phyloP scores from a whole-genome alignment of 2,888 invertebrate species.

The Ormyrus labotus region DNA sequence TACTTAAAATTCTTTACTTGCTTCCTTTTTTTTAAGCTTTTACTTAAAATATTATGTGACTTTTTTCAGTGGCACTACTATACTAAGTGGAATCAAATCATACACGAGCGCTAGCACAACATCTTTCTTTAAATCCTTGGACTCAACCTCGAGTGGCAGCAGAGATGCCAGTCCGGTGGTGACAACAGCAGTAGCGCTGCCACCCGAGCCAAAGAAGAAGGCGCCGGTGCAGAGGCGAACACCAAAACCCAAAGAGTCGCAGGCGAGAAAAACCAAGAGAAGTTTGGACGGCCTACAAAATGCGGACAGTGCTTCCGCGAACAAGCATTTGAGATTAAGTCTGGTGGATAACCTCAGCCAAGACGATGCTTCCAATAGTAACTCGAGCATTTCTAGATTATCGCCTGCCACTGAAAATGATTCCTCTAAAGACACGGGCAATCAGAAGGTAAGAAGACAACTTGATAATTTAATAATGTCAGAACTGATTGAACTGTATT shows the following conservation, averaged over 20 bases:
- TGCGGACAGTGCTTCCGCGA: slow-evolving; percentile 52
- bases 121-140: slow-evolving; percentile 72
- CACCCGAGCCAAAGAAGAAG: slow-evolving; percentile 46
- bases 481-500: not conserved
- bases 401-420: slow-evolving; percentile 35
- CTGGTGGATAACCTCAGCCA: slow-evolving; percentile 69
- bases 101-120: slow-evolving; percentile 21
- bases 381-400: slow-evolving; percentile 65
- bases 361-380: slow-evolving; percentile 71
- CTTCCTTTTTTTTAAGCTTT: too few species aligned
- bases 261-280: slow-evolving; percentile 55
- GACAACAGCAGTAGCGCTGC: not conserved
- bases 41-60: not conserved
- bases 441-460: slow-evolving; percentile 36
- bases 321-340: slow-evolving; percentile 65
- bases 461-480: slow-evolving; percentile 18
- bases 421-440: slow-evolving; percentile 61
- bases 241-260: slow-evolving; percentile 57
- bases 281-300: slow-evolving; percentile 51
- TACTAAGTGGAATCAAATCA: slow-evolving; percentile 37
- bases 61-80: slow-evolving; percentile 32
- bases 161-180: slow-evolving; percentile 75
- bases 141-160: slow-evolving; percentile 71
- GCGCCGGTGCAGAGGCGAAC: slow-evolving; percentile 59
- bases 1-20: not conserved